Conservation (phyloP, 2,113 vertebrate genomes). For the Nematolebias whitei region DNA sequence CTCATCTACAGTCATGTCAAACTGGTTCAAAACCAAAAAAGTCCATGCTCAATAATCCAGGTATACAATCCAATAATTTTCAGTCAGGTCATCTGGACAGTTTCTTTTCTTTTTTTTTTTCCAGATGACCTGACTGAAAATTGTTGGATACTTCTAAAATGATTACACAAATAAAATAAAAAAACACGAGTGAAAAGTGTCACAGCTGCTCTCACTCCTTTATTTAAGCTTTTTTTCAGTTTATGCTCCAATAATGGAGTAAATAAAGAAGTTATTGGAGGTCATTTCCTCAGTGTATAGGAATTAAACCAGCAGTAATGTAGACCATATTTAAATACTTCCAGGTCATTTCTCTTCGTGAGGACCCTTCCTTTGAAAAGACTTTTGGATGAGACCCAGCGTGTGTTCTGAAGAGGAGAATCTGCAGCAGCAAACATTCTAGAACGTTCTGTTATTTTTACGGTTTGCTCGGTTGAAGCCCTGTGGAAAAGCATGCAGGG, state of each 20-base stretch:
- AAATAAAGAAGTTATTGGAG: not conserved
- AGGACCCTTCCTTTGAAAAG: not conserved
- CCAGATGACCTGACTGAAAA: too few relatives aligned
- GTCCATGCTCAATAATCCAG: too few relatives aligned
- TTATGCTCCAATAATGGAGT: not conserved
- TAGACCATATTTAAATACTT: not conserved
- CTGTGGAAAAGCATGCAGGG: not conserved
- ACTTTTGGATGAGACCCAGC: not conserved
- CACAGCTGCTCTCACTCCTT: too few relatives aligned
- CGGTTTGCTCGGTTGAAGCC: not conserved
- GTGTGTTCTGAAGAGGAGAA: not conserved
- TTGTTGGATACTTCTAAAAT: too few relatives aligned
- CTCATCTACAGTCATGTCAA: too few relatives aligned
- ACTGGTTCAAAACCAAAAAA: too few relatives aligned
- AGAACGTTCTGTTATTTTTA: not conserved
- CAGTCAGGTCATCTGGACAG: too few relatives aligned
- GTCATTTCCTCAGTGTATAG: not conserved
- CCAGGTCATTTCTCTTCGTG: not conserved
- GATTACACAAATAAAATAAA: too few relatives aligned
- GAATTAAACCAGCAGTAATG: not conserved
- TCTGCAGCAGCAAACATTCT: not conserved
- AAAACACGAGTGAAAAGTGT: too few relatives aligned
- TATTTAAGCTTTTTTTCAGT: too few relatives aligned
- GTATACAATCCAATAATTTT: too few relatives aligned
- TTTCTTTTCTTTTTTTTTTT: too few relatives aligned